Percentiles rank a stretch among this genome's conserved stretches.
These are phyloP conservation scores for Saccostrea glomerata DNA, from an alignment of 1,140 invertebrate genomes.

Conservation along the genomic window DNA sequence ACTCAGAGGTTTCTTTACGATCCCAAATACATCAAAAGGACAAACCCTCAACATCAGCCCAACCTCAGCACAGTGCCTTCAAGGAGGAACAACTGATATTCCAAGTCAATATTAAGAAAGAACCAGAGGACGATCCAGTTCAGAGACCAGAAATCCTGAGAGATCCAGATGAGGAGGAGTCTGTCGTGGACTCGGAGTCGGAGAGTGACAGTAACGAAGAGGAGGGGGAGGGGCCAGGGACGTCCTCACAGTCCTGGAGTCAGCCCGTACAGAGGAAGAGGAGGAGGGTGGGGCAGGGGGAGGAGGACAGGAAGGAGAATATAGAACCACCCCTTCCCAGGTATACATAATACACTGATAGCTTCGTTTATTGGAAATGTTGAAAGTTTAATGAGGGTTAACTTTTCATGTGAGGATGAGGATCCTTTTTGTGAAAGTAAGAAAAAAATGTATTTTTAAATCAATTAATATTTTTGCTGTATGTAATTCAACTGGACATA, in stretches of 20 bases:
- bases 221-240: conserved; percentile 39
- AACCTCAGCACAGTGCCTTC: not conserved
- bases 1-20: not conserved
- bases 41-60: not conserved
- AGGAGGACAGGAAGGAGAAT: conserved; percentile 47
- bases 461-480: too few relatives aligned
- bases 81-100: not conserved
- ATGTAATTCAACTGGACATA: too few relatives aligned
- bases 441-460: too few relatives aligned
- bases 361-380: not conserved
- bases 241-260: not conserved
- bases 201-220: conserved; percentile 61
- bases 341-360: conserved; percentile 66
- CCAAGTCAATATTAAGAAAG: not conserved
- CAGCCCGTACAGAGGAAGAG: not conserved
- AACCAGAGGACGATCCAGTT: not conserved
- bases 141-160: not conserved
- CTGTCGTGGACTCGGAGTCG: conserved; percentile 61
- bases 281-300: conserved; percentile 17
- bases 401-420: too few relatives aligned
- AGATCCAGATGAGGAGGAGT: conserved; percentile 6
- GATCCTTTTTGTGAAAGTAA: too few relatives aligned
- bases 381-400: too few relatives aligned
- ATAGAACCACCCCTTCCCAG: not conserved
- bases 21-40: not conserved